A percentile compares a stretch with the other conserved stretches of the same genome.
Conservation (phyloP, 2,797 vertebrate genomes). For the Anomalospiza imberbis region DNA sequence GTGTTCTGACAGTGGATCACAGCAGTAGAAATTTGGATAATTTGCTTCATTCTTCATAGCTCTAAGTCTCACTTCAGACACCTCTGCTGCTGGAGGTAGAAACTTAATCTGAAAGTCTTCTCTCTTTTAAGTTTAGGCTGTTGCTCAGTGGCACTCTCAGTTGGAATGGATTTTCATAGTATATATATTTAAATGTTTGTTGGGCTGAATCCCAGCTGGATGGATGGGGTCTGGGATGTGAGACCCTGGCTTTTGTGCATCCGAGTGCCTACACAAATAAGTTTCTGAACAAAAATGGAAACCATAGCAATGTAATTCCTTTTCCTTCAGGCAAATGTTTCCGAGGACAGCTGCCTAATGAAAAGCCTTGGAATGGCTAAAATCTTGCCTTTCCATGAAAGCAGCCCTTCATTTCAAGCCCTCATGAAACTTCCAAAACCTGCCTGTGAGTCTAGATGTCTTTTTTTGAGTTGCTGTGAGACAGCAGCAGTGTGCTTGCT, state of each 20-base stretch:
- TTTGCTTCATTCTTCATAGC: background rate
- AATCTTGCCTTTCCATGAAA: background rate
- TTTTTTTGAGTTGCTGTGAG: background rate
- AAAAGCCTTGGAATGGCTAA: background rate
- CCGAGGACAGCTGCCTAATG: background rate
- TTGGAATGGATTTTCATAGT: background rate
- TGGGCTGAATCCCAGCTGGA: background rate
- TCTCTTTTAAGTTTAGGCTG: background rate
- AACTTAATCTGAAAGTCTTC: background rate
- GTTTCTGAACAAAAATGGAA: background rate
- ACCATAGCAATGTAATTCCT: rapidly evolving
- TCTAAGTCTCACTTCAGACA: background rate
- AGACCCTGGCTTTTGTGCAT: background rate
- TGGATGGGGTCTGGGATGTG: background rate
- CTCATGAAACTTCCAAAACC: background rate
- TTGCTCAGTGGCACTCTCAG: background rate
- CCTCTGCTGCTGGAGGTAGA: background rate
- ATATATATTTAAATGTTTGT: background rate
- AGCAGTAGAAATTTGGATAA: background rate
- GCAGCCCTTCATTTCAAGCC: background rate
- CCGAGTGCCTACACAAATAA: background rate
- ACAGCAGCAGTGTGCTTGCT: background rate
- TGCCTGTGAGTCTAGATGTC: background rate
- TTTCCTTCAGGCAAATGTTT: background rate
- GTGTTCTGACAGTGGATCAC: background rate